A percentile compares a stretch with the other conserved stretches of the same genome.
phyloP scores from a whole-genome alignment of 2,888 invertebrate species.

The Margaritifera margaritifera region DNA sequence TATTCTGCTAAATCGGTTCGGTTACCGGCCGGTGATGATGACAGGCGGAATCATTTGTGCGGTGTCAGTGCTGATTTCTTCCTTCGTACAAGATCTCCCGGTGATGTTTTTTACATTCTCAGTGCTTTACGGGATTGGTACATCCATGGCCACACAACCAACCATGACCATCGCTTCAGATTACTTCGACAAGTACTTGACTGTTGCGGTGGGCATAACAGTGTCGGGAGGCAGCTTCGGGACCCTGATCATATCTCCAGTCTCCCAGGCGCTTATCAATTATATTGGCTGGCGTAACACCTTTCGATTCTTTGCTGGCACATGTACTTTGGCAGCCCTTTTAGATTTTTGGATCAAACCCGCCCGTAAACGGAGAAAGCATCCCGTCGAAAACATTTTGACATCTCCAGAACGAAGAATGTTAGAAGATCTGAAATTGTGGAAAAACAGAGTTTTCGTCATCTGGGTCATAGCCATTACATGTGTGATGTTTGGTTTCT shows the following conservation, averaged over 20 bases:
- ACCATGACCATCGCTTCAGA: slow-evolving; percentile 58
- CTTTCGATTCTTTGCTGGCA: slow-evolving; percentile 46
- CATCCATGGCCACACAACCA: slow-evolving; percentile 56
- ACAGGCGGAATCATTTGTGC: slow-evolving; percentile 53
- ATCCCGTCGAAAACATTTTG: slow-evolving; percentile 20
- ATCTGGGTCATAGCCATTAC: slow-evolving; percentile 57
- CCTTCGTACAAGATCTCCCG: slow-evolving; percentile 46
- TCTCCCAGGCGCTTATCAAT: slow-evolving; percentile 52
- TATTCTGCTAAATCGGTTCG: slow-evolving; percentile 44
- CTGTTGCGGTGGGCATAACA: slow-evolving; percentile 59
- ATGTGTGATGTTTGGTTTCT: slow-evolving; percentile 63
- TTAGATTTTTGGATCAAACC: slow-evolving; percentile 42
- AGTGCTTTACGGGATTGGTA: slow-evolving; percentile 59
- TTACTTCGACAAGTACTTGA: slow-evolving; percentile 61
- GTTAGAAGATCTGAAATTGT: slow-evolving; percentile 52
- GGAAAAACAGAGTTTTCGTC: slow-evolving; percentile 61
- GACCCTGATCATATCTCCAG: slow-evolving; percentile 55
- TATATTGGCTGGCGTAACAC: slow-evolving; percentile 54
- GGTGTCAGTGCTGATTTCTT: slow-evolving; percentile 49
- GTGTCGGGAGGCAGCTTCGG: slow-evolving; percentile 62
- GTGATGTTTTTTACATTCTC: slow-evolving; percentile 57
- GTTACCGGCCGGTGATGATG: slow-evolving; percentile 50
- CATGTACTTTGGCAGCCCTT: slow-evolving; percentile 34
- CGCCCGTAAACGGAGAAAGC: slow-evolving; percentile 11
- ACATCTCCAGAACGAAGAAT: slow-evolving; percentile 34